Evolutionary conservation across 2,797 vertebrate genomes (phyloP).

Genomic region (Dipus sagitta): DNA sequence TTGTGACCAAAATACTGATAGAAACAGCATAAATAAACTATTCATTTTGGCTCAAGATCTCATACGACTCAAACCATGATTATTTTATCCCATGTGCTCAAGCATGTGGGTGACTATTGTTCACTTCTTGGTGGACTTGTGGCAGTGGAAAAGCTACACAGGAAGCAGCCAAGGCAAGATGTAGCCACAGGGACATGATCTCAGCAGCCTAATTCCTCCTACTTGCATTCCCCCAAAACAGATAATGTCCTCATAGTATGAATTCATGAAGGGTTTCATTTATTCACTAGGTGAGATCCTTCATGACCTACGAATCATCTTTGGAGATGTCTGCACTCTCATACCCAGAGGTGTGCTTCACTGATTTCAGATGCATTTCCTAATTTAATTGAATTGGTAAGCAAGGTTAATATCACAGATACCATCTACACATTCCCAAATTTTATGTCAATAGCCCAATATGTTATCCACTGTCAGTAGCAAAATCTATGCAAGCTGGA

Average conservation of each 20-base stretch:
- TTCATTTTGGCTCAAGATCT: not conserved
- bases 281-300: not conserved
- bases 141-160: not conserved
- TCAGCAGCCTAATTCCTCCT: not conserved
- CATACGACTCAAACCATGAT: not conserved
- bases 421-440: not conserved
- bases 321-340: not conserved
- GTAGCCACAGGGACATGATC: accelerated
- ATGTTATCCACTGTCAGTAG: not conserved
- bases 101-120: not conserved
- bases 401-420: not conserved
- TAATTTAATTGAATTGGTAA: not conserved
- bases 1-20: not conserved
- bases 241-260: not conserved
- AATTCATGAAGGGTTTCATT: not conserved
- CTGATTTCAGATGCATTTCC: not conserved
- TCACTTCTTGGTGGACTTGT: not conserved
- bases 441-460: not conserved
- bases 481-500: not conserved
- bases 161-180: too few relatives aligned
- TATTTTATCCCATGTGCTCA: not conserved
- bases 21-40: not conserved
- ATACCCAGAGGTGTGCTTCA: not conserved
- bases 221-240: too few relatives aligned
- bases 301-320: not conserved